phyloP scores from a whole-genome alignment of 2,113 vertebrate genomes.

The Garra rufa region DNA sequence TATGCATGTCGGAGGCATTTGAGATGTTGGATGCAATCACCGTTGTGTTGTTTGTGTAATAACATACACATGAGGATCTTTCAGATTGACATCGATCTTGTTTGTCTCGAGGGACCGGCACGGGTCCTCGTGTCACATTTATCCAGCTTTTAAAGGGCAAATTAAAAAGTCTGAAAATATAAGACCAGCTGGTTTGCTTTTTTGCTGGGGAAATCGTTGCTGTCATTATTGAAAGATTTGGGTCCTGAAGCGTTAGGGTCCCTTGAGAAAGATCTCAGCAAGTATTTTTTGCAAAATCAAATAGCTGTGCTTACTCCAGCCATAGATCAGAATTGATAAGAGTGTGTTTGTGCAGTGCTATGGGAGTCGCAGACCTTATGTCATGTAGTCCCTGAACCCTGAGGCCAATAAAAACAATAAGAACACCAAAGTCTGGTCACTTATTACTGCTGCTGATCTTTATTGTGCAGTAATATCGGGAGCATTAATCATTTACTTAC shows the following conservation, averaged over 20 bases:
- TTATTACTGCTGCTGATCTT: conserved; percentile 48
- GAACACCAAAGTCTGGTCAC: conserved; percentile 55
- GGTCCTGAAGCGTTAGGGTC: background rate
- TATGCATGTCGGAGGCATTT: background rate
- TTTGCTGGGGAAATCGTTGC: background rate
- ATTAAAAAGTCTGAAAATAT: conserved; percentile 45
- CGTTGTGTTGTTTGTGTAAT: conserved; percentile 50
- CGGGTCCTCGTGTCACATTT: conserved; percentile 43
- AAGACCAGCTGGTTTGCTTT: conserved; percentile 7
- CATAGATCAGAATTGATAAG: conserved; percentile 18
- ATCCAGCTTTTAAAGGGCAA: conserved; percentile 40
- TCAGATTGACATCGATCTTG: conserved; percentile 3
- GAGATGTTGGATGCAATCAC: conserved; percentile 53
- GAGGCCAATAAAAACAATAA: conserved; percentile 36
- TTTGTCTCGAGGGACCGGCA: conserved; percentile 23
- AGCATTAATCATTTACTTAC: conserved; percentile 55
- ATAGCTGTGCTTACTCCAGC: conserved; percentile 11
- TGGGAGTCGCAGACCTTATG: conserved; percentile 1
- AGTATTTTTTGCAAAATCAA: conserved; percentile 6
- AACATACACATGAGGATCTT: conserved; percentile 27
- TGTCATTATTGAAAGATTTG: background rate
- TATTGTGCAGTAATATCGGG: conserved; percentile 57
- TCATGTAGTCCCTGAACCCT: conserved; percentile 37
- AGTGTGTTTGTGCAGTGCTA: conserved; percentile 6
- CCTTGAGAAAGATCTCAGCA: background rate